phyloP scores from a whole-genome alignment of 2,888 invertebrate species.

The Troilus luridus region DNA sequence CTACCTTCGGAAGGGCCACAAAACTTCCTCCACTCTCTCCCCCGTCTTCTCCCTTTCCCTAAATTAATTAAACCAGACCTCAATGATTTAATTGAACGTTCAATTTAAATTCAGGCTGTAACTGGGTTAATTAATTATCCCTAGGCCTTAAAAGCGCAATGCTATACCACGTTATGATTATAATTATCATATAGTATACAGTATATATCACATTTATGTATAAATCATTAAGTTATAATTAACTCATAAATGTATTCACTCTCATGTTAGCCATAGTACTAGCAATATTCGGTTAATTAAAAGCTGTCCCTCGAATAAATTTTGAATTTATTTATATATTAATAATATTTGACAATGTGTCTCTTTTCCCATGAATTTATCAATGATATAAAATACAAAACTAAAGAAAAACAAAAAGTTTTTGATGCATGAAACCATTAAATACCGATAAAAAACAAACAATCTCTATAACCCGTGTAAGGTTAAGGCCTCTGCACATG shows the following conservation, averaged over 20 bases:
- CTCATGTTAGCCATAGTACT: neutral
- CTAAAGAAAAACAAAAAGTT: too few relatives aligned
- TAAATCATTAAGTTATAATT: too few relatives aligned
- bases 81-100: slow-evolving; percentile 5
- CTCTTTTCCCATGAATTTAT: too few relatives aligned
- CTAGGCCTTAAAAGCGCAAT: neutral
- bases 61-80: slow-evolving; percentile 16
- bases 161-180: neutral
- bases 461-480: too few relatives aligned
- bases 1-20: neutral
- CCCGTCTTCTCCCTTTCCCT: neutral
- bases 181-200: neutral
- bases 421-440: too few relatives aligned
- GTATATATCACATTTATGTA: neutral
- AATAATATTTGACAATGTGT: too few relatives aligned
- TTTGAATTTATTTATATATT: too few relatives aligned
- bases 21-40: neutral
- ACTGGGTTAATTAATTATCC: neutral
- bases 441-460: too few relatives aligned
- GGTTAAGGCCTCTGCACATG: too few relatives aligned
- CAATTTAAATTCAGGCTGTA: neutral
- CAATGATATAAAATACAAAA: too few relatives aligned
- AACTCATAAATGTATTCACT: neutral
- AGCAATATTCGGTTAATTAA: too few relatives aligned
- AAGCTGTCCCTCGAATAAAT: too few relatives aligned